phyloP scores from a whole-genome alignment of 2,888 invertebrate genomes.

The Plemyria rubiginata region DNA sequence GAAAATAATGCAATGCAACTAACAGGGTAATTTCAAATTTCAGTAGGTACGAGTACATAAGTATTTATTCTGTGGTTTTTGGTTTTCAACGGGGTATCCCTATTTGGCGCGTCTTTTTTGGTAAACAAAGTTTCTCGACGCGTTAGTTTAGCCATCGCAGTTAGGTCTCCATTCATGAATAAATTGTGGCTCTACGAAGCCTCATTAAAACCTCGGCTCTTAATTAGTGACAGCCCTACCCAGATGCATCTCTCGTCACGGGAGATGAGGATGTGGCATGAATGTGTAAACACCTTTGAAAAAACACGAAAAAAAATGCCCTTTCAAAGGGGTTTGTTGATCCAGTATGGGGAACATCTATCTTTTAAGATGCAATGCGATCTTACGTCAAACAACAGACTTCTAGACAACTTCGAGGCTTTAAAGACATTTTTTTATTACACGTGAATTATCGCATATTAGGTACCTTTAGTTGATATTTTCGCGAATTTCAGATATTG shows the following conservation, averaged over 20 bases:
- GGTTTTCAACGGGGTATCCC: not conserved
- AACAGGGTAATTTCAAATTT: too few species aligned
- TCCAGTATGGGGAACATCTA: constrained; percentile 39
- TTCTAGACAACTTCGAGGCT: too few species aligned
- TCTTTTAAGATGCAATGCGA: not conserved
- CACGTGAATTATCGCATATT: too few species aligned
- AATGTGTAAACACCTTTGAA: constrained; percentile 66
- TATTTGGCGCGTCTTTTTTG: constrained; percentile 1
- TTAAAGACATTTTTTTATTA: too few species aligned
- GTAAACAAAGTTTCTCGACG: not conserved
- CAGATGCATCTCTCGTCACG: constrained; percentile 55
- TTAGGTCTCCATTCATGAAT: constrained; percentile 20
- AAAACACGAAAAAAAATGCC: constrained; percentile 46
- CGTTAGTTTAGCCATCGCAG: constrained; percentile 3
- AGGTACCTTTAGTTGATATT: too few species aligned
- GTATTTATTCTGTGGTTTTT: not conserved
- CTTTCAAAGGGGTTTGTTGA: constrained; percentile 43
- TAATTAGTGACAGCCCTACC: constrained; percentile 49
- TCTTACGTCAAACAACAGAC: not conserved
- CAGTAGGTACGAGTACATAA: too few species aligned
- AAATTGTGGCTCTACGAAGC: constrained; percentile 17
- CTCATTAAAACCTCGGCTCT: constrained; percentile 20
- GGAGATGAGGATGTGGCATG: constrained; percentile 67
- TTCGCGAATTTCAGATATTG: too few species aligned
- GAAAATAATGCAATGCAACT: too few species aligned